These are phyloP conservation scores for Ophion ellenae DNA, from an alignment of 2,888 invertebrate genomes.

Conservation along the genomic window DNA sequence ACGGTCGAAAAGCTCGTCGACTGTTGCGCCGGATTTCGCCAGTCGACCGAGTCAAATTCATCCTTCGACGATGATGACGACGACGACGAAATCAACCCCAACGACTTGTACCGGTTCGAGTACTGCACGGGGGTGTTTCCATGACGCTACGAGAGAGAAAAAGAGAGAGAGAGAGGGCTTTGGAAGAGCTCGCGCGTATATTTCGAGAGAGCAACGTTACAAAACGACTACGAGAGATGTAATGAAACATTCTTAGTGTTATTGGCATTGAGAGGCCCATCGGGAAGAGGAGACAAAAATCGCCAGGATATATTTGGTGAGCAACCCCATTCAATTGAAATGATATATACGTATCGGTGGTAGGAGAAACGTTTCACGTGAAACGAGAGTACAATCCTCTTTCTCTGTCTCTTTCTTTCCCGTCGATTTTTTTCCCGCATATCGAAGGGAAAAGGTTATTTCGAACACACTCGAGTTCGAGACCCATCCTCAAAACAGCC, in stretches of 20 bases:
- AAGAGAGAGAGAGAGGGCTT: conserved; percentile 9
- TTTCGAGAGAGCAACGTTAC: conserved; percentile 70
- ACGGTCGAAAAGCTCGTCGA: conserved; percentile 56
- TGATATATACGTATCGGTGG: conserved; percentile 1
- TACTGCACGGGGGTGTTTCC: conserved; percentile 78
- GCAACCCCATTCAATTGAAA: conserved; percentile 29
- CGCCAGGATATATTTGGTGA: conserved; percentile 43
- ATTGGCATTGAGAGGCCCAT: conserved; percentile 71
- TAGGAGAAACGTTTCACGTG: not conserved
- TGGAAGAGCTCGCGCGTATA: conserved; percentile 22
- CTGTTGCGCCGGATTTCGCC: conserved; percentile 63
- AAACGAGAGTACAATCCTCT: conserved; percentile 4
- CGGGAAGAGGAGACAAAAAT: conserved; percentile 36
- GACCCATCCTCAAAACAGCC: too few relatives aligned
- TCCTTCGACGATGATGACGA: conserved; percentile 34
- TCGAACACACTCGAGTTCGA: too few relatives aligned
- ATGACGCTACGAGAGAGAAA: conserved; percentile 75
- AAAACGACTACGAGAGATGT: conserved; percentile 77
- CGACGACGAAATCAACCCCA: conserved; percentile 33
- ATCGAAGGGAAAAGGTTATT: too few relatives aligned
- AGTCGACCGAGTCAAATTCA: conserved; percentile 68
- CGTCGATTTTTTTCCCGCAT: not conserved
- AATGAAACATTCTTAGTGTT: conserved; percentile 81
- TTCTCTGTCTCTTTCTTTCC: not conserved
- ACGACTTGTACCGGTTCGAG: conserved; percentile 62